These are phyloP conservation scores for Lithophane semibrunnea DNA, from an alignment of 2,888 invertebrate species.

Conservation along the genomic window DNA sequence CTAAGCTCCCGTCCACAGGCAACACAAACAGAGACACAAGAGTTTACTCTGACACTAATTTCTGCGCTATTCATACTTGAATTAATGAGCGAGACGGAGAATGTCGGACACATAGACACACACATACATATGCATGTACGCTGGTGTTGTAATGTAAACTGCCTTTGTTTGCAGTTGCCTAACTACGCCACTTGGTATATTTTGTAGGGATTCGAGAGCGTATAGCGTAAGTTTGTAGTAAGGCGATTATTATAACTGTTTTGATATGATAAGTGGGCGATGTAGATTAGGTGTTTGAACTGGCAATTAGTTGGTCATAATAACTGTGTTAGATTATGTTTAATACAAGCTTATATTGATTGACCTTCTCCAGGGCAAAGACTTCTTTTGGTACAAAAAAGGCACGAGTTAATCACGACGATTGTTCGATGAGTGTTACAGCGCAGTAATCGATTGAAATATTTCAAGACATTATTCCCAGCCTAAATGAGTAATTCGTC, in stretches of 20 bases:
- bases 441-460: neutral
- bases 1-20: constrained; percentile 39
- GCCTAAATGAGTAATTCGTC: too few species aligned
- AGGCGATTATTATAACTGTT: constrained; percentile 36
- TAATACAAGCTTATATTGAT: neutral
- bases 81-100: constrained; percentile 58
- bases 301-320: constrained; percentile 6
- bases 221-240: constrained; percentile 26
- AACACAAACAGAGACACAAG: constrained; percentile 41
- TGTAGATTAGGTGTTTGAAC: constrained; percentile 16
- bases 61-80: constrained; percentile 58
- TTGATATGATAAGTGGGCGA: constrained; percentile 21
- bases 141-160: constrained; percentile 52
- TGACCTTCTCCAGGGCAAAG: neutral
- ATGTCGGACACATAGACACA: constrained; percentile 39
- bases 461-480: neutral
- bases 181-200: constrained; percentile 42
- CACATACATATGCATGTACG: constrained; percentile 18
- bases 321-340: neutral
- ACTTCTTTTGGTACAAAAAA: neutral
- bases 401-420: neutral
- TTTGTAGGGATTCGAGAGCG: constrained; percentile 35
- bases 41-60: constrained; percentile 52
- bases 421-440: neutral
- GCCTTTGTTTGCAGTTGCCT: constrained; percentile 50